Base-by-base conservation (phyloP, 2,113 vertebrate species). In the Trochalopteron elliotii region DNA sequence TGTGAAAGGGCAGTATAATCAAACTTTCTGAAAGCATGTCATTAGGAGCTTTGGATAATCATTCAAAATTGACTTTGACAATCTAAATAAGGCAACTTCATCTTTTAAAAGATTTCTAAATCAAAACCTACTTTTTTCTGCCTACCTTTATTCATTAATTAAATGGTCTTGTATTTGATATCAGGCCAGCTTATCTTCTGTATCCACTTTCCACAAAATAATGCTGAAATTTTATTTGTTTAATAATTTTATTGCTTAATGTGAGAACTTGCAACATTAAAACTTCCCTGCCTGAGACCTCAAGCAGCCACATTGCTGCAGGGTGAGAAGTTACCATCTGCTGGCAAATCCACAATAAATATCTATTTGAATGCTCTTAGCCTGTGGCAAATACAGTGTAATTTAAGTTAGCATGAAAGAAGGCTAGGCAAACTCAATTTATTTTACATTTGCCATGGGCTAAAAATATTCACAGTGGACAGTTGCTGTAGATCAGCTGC, bases 361-460 rank as follows among this genome's bases (percentile, higher is more conserved):
- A 67, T 68, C 85, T 87, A 55, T 92, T 82, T 94, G 63, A 92
- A 86, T 76, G 71, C 31, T 77, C 64, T 85, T 90, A 80, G 85
- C 89, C 84, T 87, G 74, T 81, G 84, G 91, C 87, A 78, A 93
- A 76, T 57, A 25, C 49, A 85, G 56, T 1, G 18, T 85, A 89
- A 95, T 94, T 91, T 89, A 89, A 82, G 78, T 90, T 83, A 96
- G 68, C 47, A 63, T 70, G 87, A 94, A 92, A 61, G 55, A 91
- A 89, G 47, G 60, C 76, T 87, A 83, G 70, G 70, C 31, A 85
- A 93, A 94, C 79, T 85, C 78, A 94, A 94, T 94, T 95, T 96
- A 85, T 93, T 95, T 91, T 91, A 76, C 82, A 91, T 94, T 95
- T 88, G 78, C 94, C 82, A 49, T 17, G 12, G 88, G 94, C 85